Conservation (phyloP, 2,888 invertebrate genomes). For the Actias luna region DNA sequence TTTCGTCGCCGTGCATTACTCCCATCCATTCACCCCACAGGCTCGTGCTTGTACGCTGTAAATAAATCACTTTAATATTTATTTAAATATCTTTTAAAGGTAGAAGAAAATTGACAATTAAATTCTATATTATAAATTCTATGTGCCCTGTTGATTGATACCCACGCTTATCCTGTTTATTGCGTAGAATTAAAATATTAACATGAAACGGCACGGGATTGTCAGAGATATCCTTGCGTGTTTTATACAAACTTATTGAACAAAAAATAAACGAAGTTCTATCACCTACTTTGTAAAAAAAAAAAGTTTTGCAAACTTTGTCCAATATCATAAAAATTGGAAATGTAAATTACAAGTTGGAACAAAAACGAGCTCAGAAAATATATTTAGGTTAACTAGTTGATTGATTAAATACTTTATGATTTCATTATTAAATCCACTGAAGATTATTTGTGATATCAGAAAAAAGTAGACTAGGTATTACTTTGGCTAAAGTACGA, state of each 20-base stretch:
- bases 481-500: too few relatives aligned
- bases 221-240: conserved; percentile 1
- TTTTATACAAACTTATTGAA: conserved; percentile 12
- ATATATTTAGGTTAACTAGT: conserved; percentile 1
- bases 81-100: background rate
- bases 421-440: background rate
- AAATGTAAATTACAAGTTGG: conserved; percentile 6
- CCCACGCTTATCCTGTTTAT: background rate
- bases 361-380: background rate
- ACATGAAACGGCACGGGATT: background rate
- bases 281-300: conserved; percentile 1
- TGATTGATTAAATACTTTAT: background rate
- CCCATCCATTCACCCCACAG: conserved; percentile 99
- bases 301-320: conserved; percentile 4
- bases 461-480: too few relatives aligned
- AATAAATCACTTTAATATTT: conserved; percentile 20
- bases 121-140: background rate
- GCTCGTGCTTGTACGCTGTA: conserved; percentile 93
- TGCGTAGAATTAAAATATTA: conserved; percentile 1
- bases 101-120: background rate
- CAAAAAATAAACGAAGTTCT: conserved; percentile 3
- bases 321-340: conserved; percentile 7
- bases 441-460: background rate
- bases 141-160: background rate
- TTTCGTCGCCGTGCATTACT: conserved; percentile 98